Evolutionary conservation across 2,113 vertebrate genomes (phyloP).

Genomic region (Phoenicopterus ruber): DNA sequence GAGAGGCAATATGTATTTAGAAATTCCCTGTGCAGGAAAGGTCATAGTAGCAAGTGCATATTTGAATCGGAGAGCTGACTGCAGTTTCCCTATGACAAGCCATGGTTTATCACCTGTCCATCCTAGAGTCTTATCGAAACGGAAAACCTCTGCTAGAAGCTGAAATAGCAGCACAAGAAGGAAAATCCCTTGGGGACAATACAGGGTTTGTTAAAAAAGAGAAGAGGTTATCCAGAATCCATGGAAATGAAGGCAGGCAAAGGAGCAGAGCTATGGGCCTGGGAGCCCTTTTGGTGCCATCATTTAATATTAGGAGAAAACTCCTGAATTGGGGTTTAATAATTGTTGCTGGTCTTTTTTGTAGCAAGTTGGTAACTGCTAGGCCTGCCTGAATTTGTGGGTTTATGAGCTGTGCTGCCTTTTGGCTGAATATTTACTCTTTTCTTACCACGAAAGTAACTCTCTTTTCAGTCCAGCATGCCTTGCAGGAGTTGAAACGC

Average conservation of each 20-base stretch:
- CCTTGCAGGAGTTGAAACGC: neutral
- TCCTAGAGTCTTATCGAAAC: neutral
- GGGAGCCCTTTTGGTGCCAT: neutral
- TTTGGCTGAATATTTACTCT: neutral
- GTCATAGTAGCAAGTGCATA: neutral
- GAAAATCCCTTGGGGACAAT: neutral
- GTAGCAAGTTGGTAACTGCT: neutral
- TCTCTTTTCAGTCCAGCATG: neutral
- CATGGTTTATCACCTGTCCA: neutral
- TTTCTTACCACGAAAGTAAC: neutral
- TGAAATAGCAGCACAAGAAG: neutral
- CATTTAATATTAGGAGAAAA: neutral
- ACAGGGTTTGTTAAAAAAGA: neutral
- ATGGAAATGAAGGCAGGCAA: neutral
- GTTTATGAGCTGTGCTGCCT: neutral
- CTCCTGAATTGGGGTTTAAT: neutral
- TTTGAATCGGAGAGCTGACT: neutral
- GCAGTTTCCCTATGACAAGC: neutral
- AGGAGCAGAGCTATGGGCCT: neutral
- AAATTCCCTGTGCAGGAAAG: neutral
- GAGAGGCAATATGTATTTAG: neutral
- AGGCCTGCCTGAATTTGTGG: neutral
- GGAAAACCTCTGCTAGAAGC: neutral
- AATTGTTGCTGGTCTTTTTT: neutral
- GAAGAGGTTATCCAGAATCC: neutral